phyloP scores from a whole-genome alignment of 1,140 invertebrate species.

The Hylaeus volcanicus region DNA sequence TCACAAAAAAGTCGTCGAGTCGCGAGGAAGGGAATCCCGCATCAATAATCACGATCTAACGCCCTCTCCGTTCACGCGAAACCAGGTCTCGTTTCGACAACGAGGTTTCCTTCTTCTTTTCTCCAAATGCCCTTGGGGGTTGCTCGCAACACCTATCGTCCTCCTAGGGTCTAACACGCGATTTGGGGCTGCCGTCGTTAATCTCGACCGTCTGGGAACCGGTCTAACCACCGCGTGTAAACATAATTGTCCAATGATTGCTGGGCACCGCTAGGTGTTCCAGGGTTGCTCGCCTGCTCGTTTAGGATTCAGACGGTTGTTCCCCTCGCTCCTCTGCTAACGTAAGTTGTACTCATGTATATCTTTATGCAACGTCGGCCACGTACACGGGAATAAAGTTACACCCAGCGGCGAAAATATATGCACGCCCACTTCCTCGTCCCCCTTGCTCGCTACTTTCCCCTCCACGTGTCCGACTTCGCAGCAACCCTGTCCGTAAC shows the following conservation, averaged over 20 bases:
- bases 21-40: too few species aligned
- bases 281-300: background rate
- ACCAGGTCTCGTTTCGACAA: background rate
- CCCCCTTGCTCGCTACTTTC: background rate
- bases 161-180: slow-evolving; percentile 13
- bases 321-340: background rate
- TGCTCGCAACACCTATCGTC: background rate
- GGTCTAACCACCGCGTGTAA: slow-evolving; percentile 43
- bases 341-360: slow-evolving; percentile 3
- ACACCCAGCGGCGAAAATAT: slow-evolving; percentile 45
- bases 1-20: too few species aligned
- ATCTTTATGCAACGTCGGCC: slow-evolving; percentile 4
- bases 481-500: background rate
- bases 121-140: background rate
- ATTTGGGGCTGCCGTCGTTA: slow-evolving; percentile 5
- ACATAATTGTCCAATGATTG: slow-evolving; percentile 46
- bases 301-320: background rate
- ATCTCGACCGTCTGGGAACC: slow-evolving; percentile 17
- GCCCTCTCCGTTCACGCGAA: background rate
- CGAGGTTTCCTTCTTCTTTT: background rate
- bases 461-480: background rate
- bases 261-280: slow-evolving; percentile 15
- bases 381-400: slow-evolving; percentile 24
- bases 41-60: slow-evolving; percentile 30
- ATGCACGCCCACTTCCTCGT: slow-evolving; percentile 57